A percentile compares a stretch with the other conserved stretches of the same genome.
Conservation (phyloP, 2,797 vertebrate genomes). For the Denticeps clupeoides region DNA sequence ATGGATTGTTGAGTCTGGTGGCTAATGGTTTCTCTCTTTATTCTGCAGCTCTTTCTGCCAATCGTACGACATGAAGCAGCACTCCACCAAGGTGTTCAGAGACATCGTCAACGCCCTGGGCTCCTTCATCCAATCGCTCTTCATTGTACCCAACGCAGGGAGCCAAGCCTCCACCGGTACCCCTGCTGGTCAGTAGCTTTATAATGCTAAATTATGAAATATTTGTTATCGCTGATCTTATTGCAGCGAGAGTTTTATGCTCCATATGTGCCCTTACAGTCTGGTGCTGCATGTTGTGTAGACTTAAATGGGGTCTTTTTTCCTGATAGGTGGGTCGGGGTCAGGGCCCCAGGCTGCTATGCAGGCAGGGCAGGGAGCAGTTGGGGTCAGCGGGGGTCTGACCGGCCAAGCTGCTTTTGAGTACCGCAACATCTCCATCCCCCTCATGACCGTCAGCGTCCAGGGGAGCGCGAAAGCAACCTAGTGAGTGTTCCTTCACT, state of each 20-base stretch:
- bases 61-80: conserved; percentile 97
- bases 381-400: conserved; percentile 63
- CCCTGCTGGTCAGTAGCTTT: conserved; percentile 67
- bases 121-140: conserved; percentile 96
- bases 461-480: conserved; percentile 96
- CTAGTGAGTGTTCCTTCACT: too few relatives aligned
- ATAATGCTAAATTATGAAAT: too few relatives aligned
- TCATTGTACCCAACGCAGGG: conserved; percentile 78
- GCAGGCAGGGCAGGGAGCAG: conserved; percentile 66
- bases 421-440: conserved; percentile 95
- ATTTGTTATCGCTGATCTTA: too few relatives aligned
- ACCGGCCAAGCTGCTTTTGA: conserved; percentile 91
- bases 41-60: conserved; percentile 85
- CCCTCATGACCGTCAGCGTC: conserved; percentile 82
- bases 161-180: conserved; percentile 53
- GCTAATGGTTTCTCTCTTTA: neutral
- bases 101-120: conserved; percentile 96
- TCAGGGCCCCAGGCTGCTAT: conserved; percentile 58
- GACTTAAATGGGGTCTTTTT: too few relatives aligned
- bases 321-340: conserved; percentile 51
- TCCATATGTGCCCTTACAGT: too few relatives aligned
- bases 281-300: too few relatives aligned
- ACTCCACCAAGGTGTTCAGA: conserved; percentile 97
- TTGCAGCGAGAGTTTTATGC: too few relatives aligned
- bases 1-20: neutral